Base-by-base conservation (phyloP, 2,797 vertebrate genomes). In the Tauraco hartlaubi region DNA sequence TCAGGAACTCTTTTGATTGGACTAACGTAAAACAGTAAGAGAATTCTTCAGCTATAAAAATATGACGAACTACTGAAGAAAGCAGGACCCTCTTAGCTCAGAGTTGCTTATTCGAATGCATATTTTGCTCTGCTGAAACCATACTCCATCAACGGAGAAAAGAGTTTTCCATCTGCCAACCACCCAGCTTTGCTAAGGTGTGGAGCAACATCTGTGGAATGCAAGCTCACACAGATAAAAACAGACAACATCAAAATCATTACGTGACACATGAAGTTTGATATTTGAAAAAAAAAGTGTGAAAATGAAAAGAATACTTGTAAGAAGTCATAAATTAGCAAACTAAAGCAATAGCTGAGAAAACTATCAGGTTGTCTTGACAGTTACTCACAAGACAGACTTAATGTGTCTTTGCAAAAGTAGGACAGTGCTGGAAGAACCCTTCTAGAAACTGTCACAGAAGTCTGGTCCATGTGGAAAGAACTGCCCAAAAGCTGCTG, bases 1-100 rank as follows among this genome's bases (percentile, higher is more conserved):
- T 82, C 92, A 96, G 90, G 67, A 95, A 79, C 31, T 77, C 88
- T 90, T 88, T 90, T 90, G 63, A 95, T 59, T 49, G 15, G 0
- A 66, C 52, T 84, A 67, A 77, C 0, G 0, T 44, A 88, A 66
- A 92, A 64, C 43, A 84, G 59, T 37, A 35, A 85, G 15, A 95
- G 33, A 55, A 82, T 74, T 82, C 74, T 79, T 72, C 71, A 64
- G 5, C 25, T 90, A 43, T 15, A 77, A 91, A 85, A 68, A 55
- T 51, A 71, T 37, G 28, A 88, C 41, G 16, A 82, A 84, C 35
- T 84, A 92, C 9, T 64, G 41, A 79, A 84, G 69, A 90, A 61
- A 19, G 28, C 26, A 74, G 46, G 39, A 92, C 28, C 11, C 10
- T 66, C 29, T 51, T 59, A 67, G 39, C 46, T 69, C 23, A 44